Evolutionary conservation across 2,888 invertebrate genomes (phyloP).

Genomic region (Steromphala cineraria): DNA sequence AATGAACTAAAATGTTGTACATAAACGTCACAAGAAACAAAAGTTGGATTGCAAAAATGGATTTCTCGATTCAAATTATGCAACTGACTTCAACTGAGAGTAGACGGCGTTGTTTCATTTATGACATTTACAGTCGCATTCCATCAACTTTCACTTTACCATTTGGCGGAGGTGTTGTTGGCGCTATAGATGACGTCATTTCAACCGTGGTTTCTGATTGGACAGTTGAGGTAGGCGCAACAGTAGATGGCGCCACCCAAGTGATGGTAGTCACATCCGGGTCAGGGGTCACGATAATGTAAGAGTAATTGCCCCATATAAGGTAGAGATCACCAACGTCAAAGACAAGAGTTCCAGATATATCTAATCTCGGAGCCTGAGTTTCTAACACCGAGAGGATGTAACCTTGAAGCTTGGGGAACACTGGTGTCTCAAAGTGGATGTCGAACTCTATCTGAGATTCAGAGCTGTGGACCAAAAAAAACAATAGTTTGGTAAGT

Average conservation of each 20-base stretch:
- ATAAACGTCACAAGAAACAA: no score
- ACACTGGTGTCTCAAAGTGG: conserved; percentile 13
- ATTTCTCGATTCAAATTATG: no score
- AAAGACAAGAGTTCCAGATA: conserved; percentile 19
- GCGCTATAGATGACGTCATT: background rate
- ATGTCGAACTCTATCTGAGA: conserved; percentile 15
- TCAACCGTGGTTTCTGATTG: background rate
- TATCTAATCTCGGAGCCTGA: conserved; percentile 15
- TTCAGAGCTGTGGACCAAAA: background rate
- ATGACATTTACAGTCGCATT: no score
- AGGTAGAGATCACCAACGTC: conserved; percentile 25
- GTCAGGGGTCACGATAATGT: conserved; percentile 23
- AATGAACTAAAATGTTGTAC: no score
- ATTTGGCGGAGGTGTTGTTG: background rate
- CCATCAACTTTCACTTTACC: background rate
- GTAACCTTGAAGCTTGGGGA: conserved; percentile 15
- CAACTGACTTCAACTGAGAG: no score
- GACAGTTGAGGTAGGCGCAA: background rate
- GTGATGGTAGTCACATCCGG: conserved; percentile 9
- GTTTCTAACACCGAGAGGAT: conserved; percentile 16
- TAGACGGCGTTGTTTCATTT: no score
- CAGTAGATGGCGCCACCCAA: background rate
- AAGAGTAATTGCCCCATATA: conserved; percentile 24
- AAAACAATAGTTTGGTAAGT: no score
- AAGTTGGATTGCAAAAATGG: no score